These are phyloP conservation scores for Halcyon smyrnensis DNA, from an alignment of 2,797 vertebrate species.

Conservation along the genomic window DNA sequence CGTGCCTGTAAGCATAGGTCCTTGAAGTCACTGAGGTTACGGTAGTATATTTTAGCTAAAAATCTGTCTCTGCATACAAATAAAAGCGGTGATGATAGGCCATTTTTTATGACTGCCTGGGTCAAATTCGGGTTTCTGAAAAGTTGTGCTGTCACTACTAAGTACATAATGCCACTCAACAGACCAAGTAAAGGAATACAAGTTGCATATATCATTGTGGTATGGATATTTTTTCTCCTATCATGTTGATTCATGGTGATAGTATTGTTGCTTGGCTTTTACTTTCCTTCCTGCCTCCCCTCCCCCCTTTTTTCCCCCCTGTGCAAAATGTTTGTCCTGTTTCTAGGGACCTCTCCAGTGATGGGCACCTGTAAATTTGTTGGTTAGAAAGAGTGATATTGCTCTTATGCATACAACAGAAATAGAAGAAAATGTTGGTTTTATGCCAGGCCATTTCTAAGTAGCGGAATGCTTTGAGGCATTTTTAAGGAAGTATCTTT, in stretches of 20 bases:
- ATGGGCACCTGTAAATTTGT: neutral
- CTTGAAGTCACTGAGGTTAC: neutral
- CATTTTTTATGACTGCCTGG: neutral
- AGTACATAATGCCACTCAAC: neutral
- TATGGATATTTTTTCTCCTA: neutral
- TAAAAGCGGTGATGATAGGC: neutral
- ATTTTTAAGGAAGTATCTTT: neutral
- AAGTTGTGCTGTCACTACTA: neutral
- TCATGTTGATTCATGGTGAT: neutral
- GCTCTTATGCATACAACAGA: neutral
- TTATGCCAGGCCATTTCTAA: neutral
- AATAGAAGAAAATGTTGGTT: neutral
- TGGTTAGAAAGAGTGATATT: neutral
- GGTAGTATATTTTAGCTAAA: neutral
- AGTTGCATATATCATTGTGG: neutral
- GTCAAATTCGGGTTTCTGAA: neutral
- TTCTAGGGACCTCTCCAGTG: neutral
- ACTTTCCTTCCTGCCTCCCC: neutral
- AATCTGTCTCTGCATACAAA: neutral
- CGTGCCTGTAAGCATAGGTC: neutral
- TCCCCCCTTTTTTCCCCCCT: neutral
- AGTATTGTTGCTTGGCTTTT: neutral
- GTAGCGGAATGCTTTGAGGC: neutral
- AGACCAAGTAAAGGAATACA: neutral
- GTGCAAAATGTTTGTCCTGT: rapidly evolving